Evolutionary conservation across 2,888 invertebrate genomes (phyloP).

Genomic region (Griposia aprilina): DNA sequence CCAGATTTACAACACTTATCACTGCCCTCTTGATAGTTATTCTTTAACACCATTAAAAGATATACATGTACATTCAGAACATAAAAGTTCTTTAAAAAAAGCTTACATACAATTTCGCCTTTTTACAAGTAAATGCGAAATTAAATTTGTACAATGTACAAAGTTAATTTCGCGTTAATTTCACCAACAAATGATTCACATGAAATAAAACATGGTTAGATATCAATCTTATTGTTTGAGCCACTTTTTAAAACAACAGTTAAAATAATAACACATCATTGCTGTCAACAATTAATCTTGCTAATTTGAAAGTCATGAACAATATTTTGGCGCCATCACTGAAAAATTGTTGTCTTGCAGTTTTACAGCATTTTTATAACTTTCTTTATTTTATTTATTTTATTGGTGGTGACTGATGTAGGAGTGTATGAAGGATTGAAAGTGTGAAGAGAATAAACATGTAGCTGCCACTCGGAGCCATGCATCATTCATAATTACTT

Average conservation of each 20-base stretch:
- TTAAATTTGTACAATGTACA: conserved; percentile 4
- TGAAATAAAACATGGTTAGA: conserved; percentile 35
- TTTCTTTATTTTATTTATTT: conserved; percentile 32
- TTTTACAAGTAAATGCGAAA: conserved; percentile 23
- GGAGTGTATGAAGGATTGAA: not conserved
- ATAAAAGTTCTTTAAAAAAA: conserved; percentile 36
- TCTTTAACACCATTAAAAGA: conserved; percentile 57
- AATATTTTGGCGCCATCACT: conserved; percentile 61
- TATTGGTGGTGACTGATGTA: conserved; percentile 29
- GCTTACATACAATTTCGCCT: conserved; percentile 8
- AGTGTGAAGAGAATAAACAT: conserved; percentile 6
- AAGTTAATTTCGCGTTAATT: conserved; percentile 24
- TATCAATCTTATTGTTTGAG: conserved; percentile 27
- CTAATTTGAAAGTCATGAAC: conserved; percentile 53
- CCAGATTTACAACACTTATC: conserved; percentile 72
- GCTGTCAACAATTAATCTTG: conserved; percentile 46
- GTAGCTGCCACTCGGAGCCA: not conserved
- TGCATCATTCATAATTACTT: conserved; percentile 24
- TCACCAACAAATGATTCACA: conserved; percentile 32
- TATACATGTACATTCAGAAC: conserved; percentile 40
- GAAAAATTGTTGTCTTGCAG: conserved; percentile 38
- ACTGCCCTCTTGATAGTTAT: conserved; percentile 60
- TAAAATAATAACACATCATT: conserved; percentile 38
- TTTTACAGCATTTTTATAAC: conserved; percentile 35
- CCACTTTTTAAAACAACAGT: conserved; percentile 1